These are phyloP conservation scores for Sinelater perroti DNA, from an alignment of 2,888 invertebrate genomes.

Conservation along the genomic window DNA sequence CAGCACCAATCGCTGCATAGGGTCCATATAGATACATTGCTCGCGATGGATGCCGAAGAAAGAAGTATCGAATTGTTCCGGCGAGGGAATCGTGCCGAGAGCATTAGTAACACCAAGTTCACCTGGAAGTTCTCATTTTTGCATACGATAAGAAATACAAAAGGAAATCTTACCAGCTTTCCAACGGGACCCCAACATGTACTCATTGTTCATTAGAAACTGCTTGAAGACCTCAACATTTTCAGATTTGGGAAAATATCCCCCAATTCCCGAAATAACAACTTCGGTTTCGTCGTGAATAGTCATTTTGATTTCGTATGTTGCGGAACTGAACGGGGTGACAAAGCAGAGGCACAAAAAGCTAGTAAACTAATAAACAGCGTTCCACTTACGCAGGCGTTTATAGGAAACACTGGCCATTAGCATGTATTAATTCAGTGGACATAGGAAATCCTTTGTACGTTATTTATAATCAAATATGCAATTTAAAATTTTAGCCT, in stretches of 20 bases:
- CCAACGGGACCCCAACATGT: conserved; percentile 52
- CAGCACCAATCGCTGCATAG: conserved; percentile 59
- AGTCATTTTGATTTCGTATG: conserved; percentile 20
- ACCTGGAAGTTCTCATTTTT: conserved; percentile 45
- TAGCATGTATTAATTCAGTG: conserved; percentile 24
- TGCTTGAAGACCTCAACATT: conserved; percentile 68
- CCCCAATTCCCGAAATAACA: conserved; percentile 64
- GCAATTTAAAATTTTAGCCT: conserved; percentile 17
- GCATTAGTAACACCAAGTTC: conserved; percentile 55
- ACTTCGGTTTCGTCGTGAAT: conserved; percentile 53
- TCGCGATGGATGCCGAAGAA: conserved; percentile 63
- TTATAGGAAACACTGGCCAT: conserved; percentile 16
- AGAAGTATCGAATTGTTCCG: conserved; percentile 59
- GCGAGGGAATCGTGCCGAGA: conserved; percentile 55
- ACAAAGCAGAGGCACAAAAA: neutral
- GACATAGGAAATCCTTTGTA: conserved; percentile 11
- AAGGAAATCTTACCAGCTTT: conserved; percentile 50
- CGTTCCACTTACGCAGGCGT: conserved; percentile 1
- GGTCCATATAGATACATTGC: conserved; percentile 61
- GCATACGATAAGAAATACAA: neutral
- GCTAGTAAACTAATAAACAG: neutral
- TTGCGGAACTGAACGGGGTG: neutral
- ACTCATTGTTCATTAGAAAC: conserved; percentile 61
- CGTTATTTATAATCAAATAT: conserved; percentile 3
- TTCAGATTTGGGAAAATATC: conserved; percentile 67